Percentiles rank a stretch among this genome's conserved stretches.
phyloP scores from a whole-genome alignment of 2,888 invertebrate species.

The Thecocarcelia acutangulata region DNA sequence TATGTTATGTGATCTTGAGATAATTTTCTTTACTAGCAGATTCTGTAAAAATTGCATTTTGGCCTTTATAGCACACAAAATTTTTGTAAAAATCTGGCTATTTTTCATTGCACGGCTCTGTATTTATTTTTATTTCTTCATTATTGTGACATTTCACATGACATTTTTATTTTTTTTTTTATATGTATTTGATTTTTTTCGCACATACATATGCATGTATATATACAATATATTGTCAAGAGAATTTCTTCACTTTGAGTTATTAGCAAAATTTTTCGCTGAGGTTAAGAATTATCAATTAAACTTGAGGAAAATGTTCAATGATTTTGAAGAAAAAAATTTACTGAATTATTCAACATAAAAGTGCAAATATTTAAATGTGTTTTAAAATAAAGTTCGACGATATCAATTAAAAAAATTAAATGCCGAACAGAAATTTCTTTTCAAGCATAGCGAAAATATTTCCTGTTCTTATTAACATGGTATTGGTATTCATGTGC shows the following conservation, averaged over 20 bases:
- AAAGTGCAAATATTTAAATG: constrained; percentile 25
- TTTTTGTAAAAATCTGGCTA: constrained; percentile 6
- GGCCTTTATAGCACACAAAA: no score
- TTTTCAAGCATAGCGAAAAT: constrained; percentile 23
- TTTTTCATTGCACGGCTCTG: constrained; percentile 23
- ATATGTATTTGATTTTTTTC: constrained; percentile 44
- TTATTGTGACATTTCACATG: constrained; percentile 46
- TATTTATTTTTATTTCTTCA: neutral
- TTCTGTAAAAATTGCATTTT: no score
- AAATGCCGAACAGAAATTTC: neutral
- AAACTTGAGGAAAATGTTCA: constrained; percentile 22
- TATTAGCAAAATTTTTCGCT: constrained; percentile 41
- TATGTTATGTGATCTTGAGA: no score
- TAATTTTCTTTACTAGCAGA: no score
- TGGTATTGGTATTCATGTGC: constrained; percentile 61
- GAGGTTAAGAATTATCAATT: constrained; percentile 51
- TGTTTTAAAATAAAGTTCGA: constrained; percentile 3
- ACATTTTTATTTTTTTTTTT: constrained; percentile 20
- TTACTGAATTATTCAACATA: constrained; percentile 18
- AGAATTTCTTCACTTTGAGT: constrained; percentile 40
- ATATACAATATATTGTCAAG: constrained; percentile 16
- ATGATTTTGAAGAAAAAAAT: constrained; percentile 31
- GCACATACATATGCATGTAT: constrained; percentile 37
- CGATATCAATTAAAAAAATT: neutral
- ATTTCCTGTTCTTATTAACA: constrained; percentile 19